phyloP scores from a whole-genome alignment of 1,140 invertebrate genomes.

The Aphidius gifuensis region DNA sequence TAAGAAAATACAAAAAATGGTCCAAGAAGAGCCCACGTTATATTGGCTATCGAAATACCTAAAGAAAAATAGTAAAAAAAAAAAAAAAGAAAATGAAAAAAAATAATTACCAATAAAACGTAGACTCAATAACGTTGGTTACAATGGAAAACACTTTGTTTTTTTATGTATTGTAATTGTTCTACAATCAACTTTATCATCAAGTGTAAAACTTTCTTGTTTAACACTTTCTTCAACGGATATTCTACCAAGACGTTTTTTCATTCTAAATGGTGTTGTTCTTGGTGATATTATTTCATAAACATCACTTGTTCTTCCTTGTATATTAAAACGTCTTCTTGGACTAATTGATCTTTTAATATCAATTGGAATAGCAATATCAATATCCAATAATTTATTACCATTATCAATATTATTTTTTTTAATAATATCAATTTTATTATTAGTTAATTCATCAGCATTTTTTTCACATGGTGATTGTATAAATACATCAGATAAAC shows the following conservation, averaged over 20 bases:
- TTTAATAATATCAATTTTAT: slow-evolving; percentile 10
- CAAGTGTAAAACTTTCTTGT: slow-evolving; percentile 49
- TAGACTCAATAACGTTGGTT: slow-evolving; percentile 39
- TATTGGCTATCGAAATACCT: background rate
- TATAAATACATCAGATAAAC: slow-evolving; percentile 44
- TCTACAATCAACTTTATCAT: slow-evolving; percentile 47
- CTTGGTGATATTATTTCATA: slow-evolving; percentile 51
- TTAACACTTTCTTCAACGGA: slow-evolving; percentile 49
- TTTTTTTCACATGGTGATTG: slow-evolving; percentile 25
- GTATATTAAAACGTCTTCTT: slow-evolving; percentile 32
- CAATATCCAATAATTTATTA: slow-evolving; percentile 39
- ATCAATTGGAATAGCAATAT: slow-evolving; percentile 45
- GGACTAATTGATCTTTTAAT: slow-evolving; percentile 30
- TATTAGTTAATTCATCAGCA: slow-evolving; percentile 8
- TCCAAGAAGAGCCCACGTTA: slow-evolving; percentile 30
- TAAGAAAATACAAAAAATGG: slow-evolving; percentile 37
- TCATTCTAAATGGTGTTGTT: slow-evolving; percentile 47
- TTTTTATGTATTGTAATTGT: slow-evolving; percentile 45
- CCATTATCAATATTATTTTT: slow-evolving; percentile 13
- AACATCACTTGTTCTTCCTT: slow-evolving; percentile 41
- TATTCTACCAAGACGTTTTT: slow-evolving; percentile 48
- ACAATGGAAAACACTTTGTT: slow-evolving; percentile 53
- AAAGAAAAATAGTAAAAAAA: no score
- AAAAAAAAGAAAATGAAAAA: background rate
- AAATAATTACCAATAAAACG: slow-evolving; percentile 23